A percentile compares a stretch with the other conserved stretches of the same genome.
phyloP scores from a whole-genome alignment of 2,888 invertebrate genomes.

The Polymixis flavicincta region DNA sequence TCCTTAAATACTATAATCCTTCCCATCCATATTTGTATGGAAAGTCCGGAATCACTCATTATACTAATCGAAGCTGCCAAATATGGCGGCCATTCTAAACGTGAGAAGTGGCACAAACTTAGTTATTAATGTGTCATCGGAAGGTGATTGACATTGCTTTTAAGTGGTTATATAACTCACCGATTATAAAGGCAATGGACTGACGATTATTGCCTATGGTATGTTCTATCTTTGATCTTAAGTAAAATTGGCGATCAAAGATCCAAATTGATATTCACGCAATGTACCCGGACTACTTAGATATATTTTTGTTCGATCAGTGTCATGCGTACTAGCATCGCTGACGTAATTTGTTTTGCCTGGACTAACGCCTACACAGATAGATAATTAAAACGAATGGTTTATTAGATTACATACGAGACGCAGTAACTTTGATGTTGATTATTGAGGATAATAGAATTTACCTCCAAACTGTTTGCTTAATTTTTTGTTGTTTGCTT shows the following conservation, averaged over 20 bases:
- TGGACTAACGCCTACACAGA: no score
- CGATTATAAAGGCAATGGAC: no score
- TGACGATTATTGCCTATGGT: no score
- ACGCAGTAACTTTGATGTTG: no score
- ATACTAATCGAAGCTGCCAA: conserved; percentile 30
- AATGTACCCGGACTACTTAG: not conserved
- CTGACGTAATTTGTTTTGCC: not conserved
- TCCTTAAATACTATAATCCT: not conserved
- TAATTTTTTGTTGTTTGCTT: no score
- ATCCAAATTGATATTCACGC: not conserved
- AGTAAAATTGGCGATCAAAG: not conserved
- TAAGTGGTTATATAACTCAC: conserved; percentile 28
- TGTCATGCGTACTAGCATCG: not conserved
- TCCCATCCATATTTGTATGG: not conserved
- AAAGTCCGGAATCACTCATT: conserved; percentile 17
- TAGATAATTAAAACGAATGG: no score
- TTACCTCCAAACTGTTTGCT: no score
- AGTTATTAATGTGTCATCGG: conserved; percentile 41
- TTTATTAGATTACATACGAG: no score
- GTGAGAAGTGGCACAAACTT: conserved; percentile 42
- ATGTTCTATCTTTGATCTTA: no score
- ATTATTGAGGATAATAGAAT: no score
- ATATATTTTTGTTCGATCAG: not conserved
- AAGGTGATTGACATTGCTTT: conserved; percentile 43
- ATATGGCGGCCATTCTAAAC: conserved; percentile 24